Conservation (phyloP, 2,888 invertebrate genomes). For the Lumbricus terrestris region DNA sequence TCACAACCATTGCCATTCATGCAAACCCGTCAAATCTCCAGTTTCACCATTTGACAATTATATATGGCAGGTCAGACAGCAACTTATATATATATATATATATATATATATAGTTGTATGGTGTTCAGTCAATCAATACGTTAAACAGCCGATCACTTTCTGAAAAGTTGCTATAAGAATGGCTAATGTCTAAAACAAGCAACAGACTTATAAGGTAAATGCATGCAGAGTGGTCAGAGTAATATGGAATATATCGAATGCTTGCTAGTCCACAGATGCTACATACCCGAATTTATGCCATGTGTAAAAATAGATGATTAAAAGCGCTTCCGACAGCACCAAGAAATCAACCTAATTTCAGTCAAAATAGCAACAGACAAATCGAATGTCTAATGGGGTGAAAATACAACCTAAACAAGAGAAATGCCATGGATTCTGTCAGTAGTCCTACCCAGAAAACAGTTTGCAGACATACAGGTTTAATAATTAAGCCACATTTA, state of each 20-base stretch:
- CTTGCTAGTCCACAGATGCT: too few species aligned
- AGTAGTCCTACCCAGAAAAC: not conserved
- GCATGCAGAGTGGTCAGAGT: not conserved
- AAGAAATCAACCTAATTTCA: not conserved
- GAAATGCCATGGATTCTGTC: not conserved
- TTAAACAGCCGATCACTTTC: not conserved
- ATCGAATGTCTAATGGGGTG: not conserved
- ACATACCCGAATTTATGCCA: not conserved
- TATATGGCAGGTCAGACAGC: too few species aligned
- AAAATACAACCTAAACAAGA: not conserved
- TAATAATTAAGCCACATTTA: not conserved
- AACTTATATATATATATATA: not conserved
- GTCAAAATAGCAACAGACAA: not conserved
- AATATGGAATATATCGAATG: too few species aligned
- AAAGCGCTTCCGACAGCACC: not conserved
- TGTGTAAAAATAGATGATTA: not conserved
- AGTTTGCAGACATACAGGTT: not conserved
- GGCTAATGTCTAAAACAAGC: not conserved
- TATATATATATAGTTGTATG: too few species aligned
- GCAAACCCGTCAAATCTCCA: too few species aligned
- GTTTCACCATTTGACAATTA: too few species aligned
- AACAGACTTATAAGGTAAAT: not conserved
- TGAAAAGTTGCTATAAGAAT: not conserved
- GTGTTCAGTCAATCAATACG: not conserved
- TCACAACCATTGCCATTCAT: not conserved